Base-by-base conservation (phyloP, 1,140 invertebrate genomes). In the Nylanderia fulva region DNA sequence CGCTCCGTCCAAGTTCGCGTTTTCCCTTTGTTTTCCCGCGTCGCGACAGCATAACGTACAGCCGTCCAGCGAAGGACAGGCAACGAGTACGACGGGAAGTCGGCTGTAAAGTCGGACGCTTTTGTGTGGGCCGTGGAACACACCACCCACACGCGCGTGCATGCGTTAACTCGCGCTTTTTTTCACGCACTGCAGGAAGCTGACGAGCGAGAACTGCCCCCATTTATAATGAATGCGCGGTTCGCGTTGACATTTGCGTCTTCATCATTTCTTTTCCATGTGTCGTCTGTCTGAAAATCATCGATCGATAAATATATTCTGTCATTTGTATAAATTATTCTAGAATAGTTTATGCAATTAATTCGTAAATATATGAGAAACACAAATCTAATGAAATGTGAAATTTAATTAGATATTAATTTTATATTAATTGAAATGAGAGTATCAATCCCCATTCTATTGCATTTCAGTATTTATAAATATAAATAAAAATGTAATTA, bases 91-190 rank as follows among this genome's bases (percentile, higher is more conserved):
- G 84, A 85, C 79, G 86, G 91, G 91, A 91, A 91, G 91, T 84
- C 83, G 76, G 83, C 86, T 88, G 90, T 91, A 91, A 91, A 91
- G 84, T 85, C 69, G 86, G 80, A 58, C 72, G 77, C 77, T 84
- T 88, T 72, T 75, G 86, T 48, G 48, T 11, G 69, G 60, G 68
- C 42, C 48, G 33, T 60, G 56, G 8, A 1, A 8, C 13, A 6
- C 45, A 15, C 42, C 42, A 45, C 42, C 42, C 42, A 48, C 71
- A 61, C 29, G 3, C 74, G 24, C 48, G 24, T 5, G 36, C 33
- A 29, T 42, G 56, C 24, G 71, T 56, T 68, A 48, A 15, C 29
- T 52, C 76, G 0, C 64, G 68, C 39, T 58, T 82, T 82, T 71
- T 87, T 68, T 52, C 66, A 75, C 68, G 61, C 77, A 33, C 64